Conservation (phyloP, 2,113 vertebrate genomes). For the Gavialis gangeticus region DNA sequence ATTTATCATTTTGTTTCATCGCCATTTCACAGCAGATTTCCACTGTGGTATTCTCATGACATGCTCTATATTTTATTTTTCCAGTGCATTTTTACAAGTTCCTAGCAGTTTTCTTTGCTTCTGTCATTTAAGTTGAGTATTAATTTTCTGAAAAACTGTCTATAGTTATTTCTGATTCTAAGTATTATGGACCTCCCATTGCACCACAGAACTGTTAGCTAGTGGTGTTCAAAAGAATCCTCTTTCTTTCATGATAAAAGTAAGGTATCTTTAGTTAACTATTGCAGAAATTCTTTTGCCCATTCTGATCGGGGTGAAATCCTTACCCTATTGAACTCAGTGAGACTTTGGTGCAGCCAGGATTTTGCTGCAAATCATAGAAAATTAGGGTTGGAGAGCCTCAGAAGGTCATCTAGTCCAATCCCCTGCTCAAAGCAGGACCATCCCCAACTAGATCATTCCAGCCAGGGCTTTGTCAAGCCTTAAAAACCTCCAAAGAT, state of each 20-base stretch:
- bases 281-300: constrained; percentile 64
- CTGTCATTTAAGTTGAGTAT: neutral
- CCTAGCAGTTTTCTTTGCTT: constrained; percentile 24
- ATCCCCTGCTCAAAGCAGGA: no score
- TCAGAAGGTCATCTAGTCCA: no score
- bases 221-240: constrained; percentile 33
- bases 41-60: constrained; percentile 17
- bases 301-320: constrained; percentile 60
- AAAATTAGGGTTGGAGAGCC: no score
- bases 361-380: constrained; percentile 21
- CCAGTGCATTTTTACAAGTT: constrained; percentile 19
- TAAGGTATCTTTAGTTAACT: constrained; percentile 60
- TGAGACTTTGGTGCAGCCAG: constrained; percentile 46
- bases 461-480: no score
- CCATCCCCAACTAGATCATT: no score
- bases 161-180: constrained; percentile 50
- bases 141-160: constrained; percentile 48
- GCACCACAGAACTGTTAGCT: constrained; percentile 17
- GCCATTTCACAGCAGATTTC: constrained; percentile 7
- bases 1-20: constrained; percentile 15
- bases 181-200: constrained; percentile 41
- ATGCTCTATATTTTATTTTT: constrained; percentile 39
- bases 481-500: no score
- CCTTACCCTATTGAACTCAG: constrained; percentile 7
- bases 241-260: constrained; percentile 62